Conservation (phyloP, 1,140 invertebrate genomes). For the Drosophila jambulina region DNA sequence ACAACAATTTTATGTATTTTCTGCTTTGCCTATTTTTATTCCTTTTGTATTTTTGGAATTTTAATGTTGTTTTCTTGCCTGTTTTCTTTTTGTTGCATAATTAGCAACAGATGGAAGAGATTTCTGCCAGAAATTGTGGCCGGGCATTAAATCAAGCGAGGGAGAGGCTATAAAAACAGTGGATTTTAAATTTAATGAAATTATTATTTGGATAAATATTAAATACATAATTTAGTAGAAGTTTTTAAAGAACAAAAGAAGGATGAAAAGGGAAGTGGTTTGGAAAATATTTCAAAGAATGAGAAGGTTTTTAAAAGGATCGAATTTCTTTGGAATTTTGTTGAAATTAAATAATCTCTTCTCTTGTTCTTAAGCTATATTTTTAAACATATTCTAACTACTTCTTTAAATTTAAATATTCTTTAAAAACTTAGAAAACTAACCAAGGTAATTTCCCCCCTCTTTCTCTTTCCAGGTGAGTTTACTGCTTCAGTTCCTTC, state of each 20-base stretch:
- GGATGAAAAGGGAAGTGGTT: fast-evolving
- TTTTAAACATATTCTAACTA: background rate
- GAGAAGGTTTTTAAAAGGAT: background rate
- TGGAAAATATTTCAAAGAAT: background rate
- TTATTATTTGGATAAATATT: background rate
- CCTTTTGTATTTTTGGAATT: conserved; percentile 13
- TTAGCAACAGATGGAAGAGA: conserved; percentile 33
- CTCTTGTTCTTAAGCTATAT: background rate
- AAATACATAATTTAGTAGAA: background rate
- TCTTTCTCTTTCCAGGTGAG: conserved; percentile 60
- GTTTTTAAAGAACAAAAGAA: background rate
- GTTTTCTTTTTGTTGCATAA: conserved; percentile 28
- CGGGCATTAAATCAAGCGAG: conserved; percentile 3
- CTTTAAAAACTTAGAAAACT: background rate
- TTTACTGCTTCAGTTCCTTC: conserved; percentile 17
- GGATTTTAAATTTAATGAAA: background rate
- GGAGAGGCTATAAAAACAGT: background rate
- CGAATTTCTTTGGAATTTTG: background rate
- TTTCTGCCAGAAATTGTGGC: background rate
- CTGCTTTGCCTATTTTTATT: conserved; percentile 10
- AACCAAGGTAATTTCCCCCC: background rate
- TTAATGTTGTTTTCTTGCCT: conserved; percentile 4
- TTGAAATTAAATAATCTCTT: too few relatives aligned
- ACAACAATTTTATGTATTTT: conserved; percentile 11
- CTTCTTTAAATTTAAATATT: background rate